These are phyloP conservation scores for Sinohyriopsis cumingii DNA, from an alignment of 2,888 invertebrate species.

Conservation along the genomic window DNA sequence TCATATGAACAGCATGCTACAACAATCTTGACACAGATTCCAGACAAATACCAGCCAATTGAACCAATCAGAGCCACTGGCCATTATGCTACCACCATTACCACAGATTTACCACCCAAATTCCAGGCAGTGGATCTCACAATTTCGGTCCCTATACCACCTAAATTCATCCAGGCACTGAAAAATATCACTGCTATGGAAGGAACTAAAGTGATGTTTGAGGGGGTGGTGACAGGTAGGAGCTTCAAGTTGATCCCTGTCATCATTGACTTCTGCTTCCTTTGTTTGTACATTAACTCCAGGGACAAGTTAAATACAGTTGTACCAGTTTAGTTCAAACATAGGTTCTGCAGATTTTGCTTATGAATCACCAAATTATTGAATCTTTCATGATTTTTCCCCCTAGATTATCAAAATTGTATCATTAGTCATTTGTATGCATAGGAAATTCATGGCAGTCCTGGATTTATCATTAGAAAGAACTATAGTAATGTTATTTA, in stretches of 20 bases:
- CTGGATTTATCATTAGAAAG: no score
- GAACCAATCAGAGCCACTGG: slow-evolving; percentile 41
- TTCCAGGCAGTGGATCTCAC: slow-evolving; percentile 69
- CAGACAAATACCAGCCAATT: slow-evolving; percentile 43
- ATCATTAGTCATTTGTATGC: no score
- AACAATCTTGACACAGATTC: slow-evolving; percentile 54
- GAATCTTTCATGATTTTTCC: no score
- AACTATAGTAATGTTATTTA: no score
- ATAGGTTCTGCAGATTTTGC: no score
- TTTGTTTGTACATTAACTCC: no score
- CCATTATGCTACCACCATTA: slow-evolving; percentile 56
- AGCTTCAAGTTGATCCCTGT: background rate
- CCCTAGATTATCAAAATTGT: no score
- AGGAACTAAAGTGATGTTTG: slow-evolving; percentile 92
- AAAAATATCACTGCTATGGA: slow-evolving; percentile 90
- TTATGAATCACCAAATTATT: no score
- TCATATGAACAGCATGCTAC: slow-evolving; percentile 53
- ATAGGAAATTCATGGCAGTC: no score
- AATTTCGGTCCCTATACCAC: slow-evolving; percentile 68
- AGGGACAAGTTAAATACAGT: no score
- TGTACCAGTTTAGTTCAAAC: no score
- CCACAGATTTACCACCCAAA: slow-evolving; percentile 57
- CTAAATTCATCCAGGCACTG: slow-evolving; percentile 78
- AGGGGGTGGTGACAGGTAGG: slow-evolving; percentile 86
- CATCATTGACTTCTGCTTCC: background rate